These are phyloP conservation scores for Lucifuga dentata DNA, from an alignment of 2,113 vertebrate genomes.

Conservation along the genomic window DNA sequence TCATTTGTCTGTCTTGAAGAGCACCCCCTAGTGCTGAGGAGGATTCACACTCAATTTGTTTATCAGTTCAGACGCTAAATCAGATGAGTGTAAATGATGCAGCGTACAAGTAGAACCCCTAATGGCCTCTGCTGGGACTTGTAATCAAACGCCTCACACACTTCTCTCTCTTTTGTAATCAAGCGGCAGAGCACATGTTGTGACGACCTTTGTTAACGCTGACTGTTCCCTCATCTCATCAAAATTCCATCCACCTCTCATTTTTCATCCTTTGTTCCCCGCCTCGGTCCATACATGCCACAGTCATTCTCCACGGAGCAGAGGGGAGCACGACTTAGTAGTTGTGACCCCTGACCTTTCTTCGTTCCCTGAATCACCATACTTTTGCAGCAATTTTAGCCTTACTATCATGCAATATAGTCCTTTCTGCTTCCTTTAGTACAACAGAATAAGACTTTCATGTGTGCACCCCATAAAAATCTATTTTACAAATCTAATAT, in stretches of 20 bases:
- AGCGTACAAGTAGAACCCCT: conserved; percentile 68
- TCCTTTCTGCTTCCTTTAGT: conserved; percentile 4
- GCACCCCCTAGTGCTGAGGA: conserved; percentile 76
- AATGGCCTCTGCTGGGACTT: conserved; percentile 77
- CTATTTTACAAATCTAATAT: too few species aligned
- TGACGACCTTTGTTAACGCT: conserved; percentile 76
- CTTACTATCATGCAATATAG: conserved; percentile 7
- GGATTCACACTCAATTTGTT: conserved; percentile 43
- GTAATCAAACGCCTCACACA: conserved; percentile 74
- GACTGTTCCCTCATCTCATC: conserved; percentile 76
- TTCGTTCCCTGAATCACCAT: conserved; percentile 40
- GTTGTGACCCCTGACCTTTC: conserved; percentile 66
- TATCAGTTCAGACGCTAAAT: conserved; percentile 63
- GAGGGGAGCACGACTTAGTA: conserved; percentile 56
- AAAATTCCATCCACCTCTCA: conserved; percentile 76
- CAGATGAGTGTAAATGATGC: conserved; percentile 68
- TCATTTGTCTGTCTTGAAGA: conserved; percentile 46
- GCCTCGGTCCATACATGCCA: conserved; percentile 50
- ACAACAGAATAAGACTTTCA: neutral
- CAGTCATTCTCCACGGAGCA: conserved; percentile 63
- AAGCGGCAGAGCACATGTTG: conserved; percentile 69
- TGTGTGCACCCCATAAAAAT: neutral
- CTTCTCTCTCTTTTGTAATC: conserved; percentile 77
- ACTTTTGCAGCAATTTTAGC: conserved; percentile 18
- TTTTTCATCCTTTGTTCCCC: conserved; percentile 71